A percentile compares a stretch with the other conserved stretches of the same genome.
These are phyloP conservation scores for Heteronetta atricapilla DNA, from an alignment of 2,113 vertebrate genomes.

Conservation along the genomic window DNA sequence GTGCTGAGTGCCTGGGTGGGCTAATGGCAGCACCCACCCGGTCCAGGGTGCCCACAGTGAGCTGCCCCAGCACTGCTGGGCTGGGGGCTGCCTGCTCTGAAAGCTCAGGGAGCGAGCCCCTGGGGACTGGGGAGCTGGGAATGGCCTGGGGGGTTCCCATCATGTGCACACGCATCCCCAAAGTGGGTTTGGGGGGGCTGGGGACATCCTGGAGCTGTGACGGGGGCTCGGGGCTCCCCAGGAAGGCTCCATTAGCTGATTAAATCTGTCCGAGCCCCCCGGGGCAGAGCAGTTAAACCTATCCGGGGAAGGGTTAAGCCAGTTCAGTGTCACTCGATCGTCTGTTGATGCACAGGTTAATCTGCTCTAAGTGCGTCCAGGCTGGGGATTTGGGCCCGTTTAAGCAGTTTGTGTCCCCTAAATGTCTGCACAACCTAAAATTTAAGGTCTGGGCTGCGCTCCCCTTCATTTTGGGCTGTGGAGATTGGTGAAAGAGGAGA, in stretches of 20 bases:
- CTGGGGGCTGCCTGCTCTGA: background rate
- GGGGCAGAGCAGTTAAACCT: background rate
- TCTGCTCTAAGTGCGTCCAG: background rate
- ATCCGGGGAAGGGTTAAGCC: conserved; percentile 9
- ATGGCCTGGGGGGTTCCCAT: background rate
- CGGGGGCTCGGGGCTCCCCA: background rate
- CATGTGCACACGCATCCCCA: accelerated
- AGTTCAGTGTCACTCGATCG: background rate
- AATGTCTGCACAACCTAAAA: accelerated
- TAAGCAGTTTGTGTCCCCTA: background rate
- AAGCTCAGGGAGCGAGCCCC: accelerated
- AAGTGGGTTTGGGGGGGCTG: accelerated
- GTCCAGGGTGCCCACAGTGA: background rate
- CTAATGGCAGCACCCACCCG: background rate
- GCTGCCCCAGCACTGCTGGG: no score
- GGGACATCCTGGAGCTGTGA: background rate
- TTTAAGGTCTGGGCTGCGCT: background rate
- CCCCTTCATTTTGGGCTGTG: accelerated
- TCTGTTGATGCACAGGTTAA: background rate
- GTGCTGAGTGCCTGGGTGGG: background rate
- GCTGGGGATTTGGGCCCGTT: background rate
- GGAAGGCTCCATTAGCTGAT: background rate
- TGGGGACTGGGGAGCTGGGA: background rate
- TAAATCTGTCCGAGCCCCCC: background rate
- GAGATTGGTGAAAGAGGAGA: background rate